Conservation (phyloP, 2,113 vertebrate species). For the Rhinolophus sinicus region DNA sequence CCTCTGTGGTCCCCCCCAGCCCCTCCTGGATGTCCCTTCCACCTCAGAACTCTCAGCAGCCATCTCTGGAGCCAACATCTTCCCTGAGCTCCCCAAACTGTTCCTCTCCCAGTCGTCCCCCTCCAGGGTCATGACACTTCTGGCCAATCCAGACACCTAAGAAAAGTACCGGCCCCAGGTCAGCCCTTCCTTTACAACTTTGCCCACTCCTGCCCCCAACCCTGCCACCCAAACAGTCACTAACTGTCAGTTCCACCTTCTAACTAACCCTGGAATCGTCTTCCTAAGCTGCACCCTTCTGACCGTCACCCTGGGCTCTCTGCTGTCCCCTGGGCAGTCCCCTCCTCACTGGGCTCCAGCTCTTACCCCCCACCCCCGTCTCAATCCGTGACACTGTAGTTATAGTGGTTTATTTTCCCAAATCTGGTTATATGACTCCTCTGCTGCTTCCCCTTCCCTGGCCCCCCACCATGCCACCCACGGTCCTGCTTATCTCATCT, state of each 20-base stretch:
- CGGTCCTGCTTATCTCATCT: neutral
- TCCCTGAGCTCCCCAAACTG: neutral
- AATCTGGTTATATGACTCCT: neutral
- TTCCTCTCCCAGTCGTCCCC: neutral
- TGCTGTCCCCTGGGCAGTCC: neutral
- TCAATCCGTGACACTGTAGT: neutral
- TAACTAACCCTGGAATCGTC: neutral
- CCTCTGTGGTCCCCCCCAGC: neutral
- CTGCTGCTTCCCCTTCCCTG: too few species aligned
- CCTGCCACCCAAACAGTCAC: neutral
- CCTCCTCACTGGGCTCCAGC: neutral
- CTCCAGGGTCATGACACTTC: neutral
- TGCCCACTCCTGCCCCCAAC: neutral
- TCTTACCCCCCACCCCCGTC: neutral
- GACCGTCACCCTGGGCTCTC: too few species aligned
- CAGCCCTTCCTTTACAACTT: neutral
- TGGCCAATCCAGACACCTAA: neutral
- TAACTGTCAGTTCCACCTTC: too few species aligned
- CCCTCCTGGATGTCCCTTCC: neutral
- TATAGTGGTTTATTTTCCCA: neutral
- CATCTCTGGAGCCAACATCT: too few species aligned
- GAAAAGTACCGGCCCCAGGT: accelerated
- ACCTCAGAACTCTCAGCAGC: neutral
- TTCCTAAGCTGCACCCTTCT: neutral
- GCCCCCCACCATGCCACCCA: too few species aligned